Evolutionary conservation across 2,888 invertebrate species (phyloP), one percentile per base, ranked within the genome.

Genomic region (Idaea dimidiata): DNA sequence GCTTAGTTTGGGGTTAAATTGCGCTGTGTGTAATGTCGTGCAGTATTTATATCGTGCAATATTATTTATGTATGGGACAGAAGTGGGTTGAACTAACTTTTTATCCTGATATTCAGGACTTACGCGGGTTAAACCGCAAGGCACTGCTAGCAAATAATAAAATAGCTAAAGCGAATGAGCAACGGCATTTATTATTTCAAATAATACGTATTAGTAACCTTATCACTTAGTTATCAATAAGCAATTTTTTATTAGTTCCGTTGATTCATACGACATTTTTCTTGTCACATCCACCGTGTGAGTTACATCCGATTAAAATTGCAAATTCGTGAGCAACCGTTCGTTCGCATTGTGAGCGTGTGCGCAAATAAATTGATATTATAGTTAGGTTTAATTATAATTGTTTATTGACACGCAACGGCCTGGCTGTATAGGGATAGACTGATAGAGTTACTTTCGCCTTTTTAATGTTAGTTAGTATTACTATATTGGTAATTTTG

Each of bases 331-430:
- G 8, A 69, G 70, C 62, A 65, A 76, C 76, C 76, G 78, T 78
- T 24, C 24, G 5, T 24, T 24, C 24, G 24, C 24, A 24, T 24
- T 75, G 75, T 32, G 66, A 59, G 69, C 75, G 72, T 72, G 74
- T 74, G 71, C 72, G 75, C 73, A 77, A 78, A 82, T 80, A 80
- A 80, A 82, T 72, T 78, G 72, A 80, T 79, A 24, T 24, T 79
- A 24, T 24, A 24, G 24, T 1, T 24, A 77, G 76, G 67, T 57
- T 68, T 70, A 43, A 64, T 65, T 68, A 64, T 84, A 84, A 88
- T 84, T 81, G 82, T 73, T 72, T 72, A 79, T 82, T 78, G 68
- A 59, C 78, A 78, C 77, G 77, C 74, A 73, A 75, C 43, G 43
- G 43, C 43, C 10, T 33, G 7, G 5, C 32, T 32, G 32, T 32